Conservation (phyloP, 2,113 vertebrate species). For the Muntiacus reevesi region DNA sequence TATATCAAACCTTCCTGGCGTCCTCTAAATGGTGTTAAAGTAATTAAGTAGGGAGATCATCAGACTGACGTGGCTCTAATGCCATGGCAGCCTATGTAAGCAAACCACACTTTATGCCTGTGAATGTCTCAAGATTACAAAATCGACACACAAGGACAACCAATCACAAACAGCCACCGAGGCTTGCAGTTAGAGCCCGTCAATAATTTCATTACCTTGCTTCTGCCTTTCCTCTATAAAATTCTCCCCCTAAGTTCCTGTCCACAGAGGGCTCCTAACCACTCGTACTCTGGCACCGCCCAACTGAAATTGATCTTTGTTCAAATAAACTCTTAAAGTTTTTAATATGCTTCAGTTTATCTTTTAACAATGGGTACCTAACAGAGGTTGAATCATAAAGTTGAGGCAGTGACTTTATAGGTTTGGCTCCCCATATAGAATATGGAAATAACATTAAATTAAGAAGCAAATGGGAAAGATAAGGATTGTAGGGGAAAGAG, state of each 20-base stretch:
- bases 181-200: background rate
- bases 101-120: background rate
- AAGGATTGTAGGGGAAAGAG: background rate
- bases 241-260: background rate
- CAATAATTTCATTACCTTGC: background rate
- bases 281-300: background rate
- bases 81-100: background rate
- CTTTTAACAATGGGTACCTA: background rate
- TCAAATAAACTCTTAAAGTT: background rate
- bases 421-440: background rate
- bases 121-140: background rate
- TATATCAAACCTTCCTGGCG: background rate
- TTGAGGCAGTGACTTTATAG: background rate
- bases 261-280: background rate
- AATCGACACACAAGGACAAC: background rate
- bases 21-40: background rate
- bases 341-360: background rate
- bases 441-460: background rate
- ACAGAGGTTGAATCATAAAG: background rate
- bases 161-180: background rate
- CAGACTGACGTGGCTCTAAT: background rate
- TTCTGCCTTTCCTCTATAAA: background rate
- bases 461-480: background rate
- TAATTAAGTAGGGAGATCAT: background rate
- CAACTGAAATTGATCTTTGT: background rate